phyloP scores from a whole-genome alignment of 2,797 vertebrate genomes.

The Sarcoramphus papa region DNA sequence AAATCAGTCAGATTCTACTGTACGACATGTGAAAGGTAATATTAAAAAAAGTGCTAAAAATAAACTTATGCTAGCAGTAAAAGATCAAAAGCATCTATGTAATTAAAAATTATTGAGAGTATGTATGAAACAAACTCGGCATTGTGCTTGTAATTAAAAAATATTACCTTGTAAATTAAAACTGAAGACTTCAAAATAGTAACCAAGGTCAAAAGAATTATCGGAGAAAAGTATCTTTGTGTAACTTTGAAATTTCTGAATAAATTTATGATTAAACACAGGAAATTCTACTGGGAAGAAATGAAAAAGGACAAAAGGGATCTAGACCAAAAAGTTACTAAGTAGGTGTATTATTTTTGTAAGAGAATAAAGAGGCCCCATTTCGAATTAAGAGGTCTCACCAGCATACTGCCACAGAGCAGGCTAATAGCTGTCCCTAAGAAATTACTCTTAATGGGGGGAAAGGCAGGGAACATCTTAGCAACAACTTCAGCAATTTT shows the following conservation, averaged over 20 bases:
- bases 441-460: not conserved
- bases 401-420: not conserved
- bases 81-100: constrained; percentile 8
- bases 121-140: not conserved
- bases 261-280: not conserved
- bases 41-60: constrained; percentile 9
- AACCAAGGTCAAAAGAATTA: not conserved
- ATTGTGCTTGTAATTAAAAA: constrained; percentile 32
- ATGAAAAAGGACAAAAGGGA: not conserved
- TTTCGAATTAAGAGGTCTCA: not conserved
- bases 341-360: not conserved
- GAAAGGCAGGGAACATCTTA: not conserved
- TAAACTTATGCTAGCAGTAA: not conserved
- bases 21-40: not conserved
- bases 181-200: not conserved
- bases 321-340: not conserved
- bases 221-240: not conserved
- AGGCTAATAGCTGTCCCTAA: accelerated
- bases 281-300: not conserved
- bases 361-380: not conserved
- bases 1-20: not conserved
- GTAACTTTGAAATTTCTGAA: not conserved
- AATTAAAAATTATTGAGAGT: constrained; percentile 18
- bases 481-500: not conserved
- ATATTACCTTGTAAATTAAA: constrained; percentile 19